phyloP scores from a whole-genome alignment of 1,140 invertebrate genomes.

The Calephelis virginiensis region DNA sequence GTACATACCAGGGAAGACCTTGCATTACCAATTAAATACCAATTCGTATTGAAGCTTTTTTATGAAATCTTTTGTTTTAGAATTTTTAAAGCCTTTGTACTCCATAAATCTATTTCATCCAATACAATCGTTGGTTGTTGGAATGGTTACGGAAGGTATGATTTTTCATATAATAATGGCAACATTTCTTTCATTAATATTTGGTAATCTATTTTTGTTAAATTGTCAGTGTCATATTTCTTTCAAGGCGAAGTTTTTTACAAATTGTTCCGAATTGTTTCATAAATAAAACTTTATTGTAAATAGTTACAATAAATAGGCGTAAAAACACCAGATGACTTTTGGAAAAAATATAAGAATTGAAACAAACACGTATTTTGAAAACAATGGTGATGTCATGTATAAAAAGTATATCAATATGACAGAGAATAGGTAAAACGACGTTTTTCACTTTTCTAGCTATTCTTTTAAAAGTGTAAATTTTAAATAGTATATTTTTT shows the following conservation, averaged over 20 bases:
- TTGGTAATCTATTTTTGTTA: not conserved
- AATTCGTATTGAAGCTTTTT: too few relatives aligned
- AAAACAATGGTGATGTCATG: slow-evolving; percentile 56
- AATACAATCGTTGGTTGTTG: too few relatives aligned
- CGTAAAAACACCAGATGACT: slow-evolving; percentile 47
- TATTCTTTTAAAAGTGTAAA: not conserved
- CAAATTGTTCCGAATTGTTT: not conserved
- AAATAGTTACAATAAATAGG: not conserved
- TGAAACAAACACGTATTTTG: slow-evolving; percentile 44
- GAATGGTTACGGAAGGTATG: too few relatives aligned
- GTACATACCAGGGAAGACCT: too few relatives aligned
- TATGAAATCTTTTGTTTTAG: too few relatives aligned
- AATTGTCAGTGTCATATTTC: slow-evolving; percentile 7
- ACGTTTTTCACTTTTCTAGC: not conserved
- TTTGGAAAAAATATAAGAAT: slow-evolving; percentile 48
- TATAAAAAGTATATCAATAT: slow-evolving; percentile 46
- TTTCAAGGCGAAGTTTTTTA: not conserved
- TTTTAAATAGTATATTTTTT: slow-evolving; percentile 14
- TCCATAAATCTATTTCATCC: too few relatives aligned
- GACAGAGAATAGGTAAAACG: slow-evolving; percentile 68
- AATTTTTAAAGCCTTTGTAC: too few relatives aligned
- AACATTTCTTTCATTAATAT: too few relatives aligned
- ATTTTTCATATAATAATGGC: too few relatives aligned
- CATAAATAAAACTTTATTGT: not conserved
- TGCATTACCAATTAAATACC: too few relatives aligned